These are phyloP conservation scores for Rana temporaria DNA, from an alignment of 2,113 vertebrate species.

Conservation along the genomic window DNA sequence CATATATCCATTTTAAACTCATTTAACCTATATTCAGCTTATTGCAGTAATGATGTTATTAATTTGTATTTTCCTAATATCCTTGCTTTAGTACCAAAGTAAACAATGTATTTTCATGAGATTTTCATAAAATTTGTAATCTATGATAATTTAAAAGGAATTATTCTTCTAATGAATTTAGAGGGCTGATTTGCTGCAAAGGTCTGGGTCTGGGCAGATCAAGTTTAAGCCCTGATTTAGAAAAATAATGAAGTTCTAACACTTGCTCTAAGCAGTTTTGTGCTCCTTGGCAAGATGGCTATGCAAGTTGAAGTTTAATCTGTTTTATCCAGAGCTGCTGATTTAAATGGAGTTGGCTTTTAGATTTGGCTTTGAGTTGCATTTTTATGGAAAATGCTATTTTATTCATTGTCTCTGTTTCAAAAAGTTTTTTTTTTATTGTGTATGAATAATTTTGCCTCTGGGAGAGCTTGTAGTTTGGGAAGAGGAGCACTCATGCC, in stretches of 20 bases:
- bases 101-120: too few relatives aligned
- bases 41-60: too few relatives aligned
- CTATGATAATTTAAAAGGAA: too few relatives aligned
- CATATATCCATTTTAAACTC: too few relatives aligned
- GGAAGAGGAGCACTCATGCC: constrained; percentile 32
- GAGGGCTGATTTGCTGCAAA: background rate
- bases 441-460: constrained; percentile 52
- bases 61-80: too few relatives aligned
- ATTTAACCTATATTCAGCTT: too few relatives aligned
- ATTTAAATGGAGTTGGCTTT: constrained; percentile 37
- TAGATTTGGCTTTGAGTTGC: constrained; percentile 33
- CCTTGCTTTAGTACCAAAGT: too few relatives aligned
- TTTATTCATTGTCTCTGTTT: constrained; percentile 38
- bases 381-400: constrained; percentile 49
- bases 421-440: constrained; percentile 28
- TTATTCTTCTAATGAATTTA: too few relatives aligned
- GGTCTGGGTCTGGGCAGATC: background rate
- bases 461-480: constrained; percentile 40
- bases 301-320: background rate
- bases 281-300: background rate
- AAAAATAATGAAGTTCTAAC: background rate
- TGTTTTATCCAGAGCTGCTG: constrained; percentile 25
- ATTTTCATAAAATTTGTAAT: too few relatives aligned
- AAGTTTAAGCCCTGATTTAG: background rate
- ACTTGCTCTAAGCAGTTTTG: background rate